A percentile compares a stretch with the other conserved stretches of the same genome.
phyloP scores from a whole-genome alignment of 1,140 invertebrate genomes.

The Cotesia chilonis region DNA sequence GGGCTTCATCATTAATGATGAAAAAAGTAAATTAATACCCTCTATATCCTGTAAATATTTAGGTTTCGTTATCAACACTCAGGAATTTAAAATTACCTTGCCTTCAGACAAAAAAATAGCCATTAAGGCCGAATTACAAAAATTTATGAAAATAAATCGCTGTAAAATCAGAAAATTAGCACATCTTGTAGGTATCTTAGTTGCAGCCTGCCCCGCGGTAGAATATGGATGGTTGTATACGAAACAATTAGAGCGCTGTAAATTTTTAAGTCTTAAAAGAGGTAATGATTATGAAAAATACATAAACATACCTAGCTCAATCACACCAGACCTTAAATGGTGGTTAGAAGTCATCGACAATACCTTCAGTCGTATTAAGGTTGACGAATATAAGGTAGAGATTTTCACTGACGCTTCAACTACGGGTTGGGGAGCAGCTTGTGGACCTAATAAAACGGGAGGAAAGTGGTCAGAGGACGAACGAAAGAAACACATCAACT shows the following conservation, averaged over 20 bases:
- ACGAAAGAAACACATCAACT: not conserved
- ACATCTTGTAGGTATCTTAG: not conserved
- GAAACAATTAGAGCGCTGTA: not conserved
- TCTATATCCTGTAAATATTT: not conserved
- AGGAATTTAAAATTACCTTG: not conserved
- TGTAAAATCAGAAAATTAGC: conserved; percentile 6
- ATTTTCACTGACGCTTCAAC: not conserved
- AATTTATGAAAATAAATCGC: not conserved
- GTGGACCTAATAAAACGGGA: not conserved
- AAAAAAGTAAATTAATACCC: not conserved
- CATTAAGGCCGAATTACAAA: not conserved
- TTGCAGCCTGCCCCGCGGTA: not conserved
- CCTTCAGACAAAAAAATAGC: not conserved
- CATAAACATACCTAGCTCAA: not conserved
- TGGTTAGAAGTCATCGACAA: not conserved
- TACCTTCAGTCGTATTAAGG: not conserved
- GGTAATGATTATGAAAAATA: not conserved
- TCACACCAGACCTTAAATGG: not conserved
- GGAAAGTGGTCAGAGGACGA: not conserved
- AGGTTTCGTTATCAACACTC: not conserved
- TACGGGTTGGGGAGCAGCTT: not conserved
- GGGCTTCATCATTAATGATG: not conserved
- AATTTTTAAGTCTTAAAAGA: not conserved
- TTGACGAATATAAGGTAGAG: not conserved
- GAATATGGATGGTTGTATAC: not conserved